These are phyloP conservation scores for Falco concolor DNA, from an alignment of 2,797 vertebrate genomes.

Conservation along the genomic window DNA sequence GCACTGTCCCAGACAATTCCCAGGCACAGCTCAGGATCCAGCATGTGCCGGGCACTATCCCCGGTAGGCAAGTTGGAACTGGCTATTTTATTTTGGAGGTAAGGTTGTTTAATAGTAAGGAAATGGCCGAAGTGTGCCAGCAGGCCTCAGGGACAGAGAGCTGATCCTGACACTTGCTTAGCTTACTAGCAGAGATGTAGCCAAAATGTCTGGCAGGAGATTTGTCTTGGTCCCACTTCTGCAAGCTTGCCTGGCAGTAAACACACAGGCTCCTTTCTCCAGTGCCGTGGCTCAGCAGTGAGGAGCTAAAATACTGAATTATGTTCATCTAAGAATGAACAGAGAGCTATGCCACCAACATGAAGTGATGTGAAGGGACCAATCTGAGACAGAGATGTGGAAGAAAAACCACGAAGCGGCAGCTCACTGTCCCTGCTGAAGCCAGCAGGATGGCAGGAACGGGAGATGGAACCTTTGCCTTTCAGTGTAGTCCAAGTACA, in stretches of 20 bases:
- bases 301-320: background rate
- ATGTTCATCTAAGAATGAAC: background rate
- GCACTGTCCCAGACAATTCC: background rate
- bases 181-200: background rate
- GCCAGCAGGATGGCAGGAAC: background rate
- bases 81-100: background rate
- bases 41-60: background rate
- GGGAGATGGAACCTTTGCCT: background rate
- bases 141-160: background rate
- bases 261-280: background rate
- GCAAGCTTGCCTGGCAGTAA: background rate
- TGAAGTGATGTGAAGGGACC: background rate
- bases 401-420: background rate
- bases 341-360: background rate
- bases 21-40: background rate
- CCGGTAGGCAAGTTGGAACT: background rate
- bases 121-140: background rate
- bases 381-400: background rate
- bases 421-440: background rate
- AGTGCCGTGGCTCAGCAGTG: background rate
- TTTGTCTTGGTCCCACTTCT: constrained; percentile 20
- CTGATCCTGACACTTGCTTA: background rate
- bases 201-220: background rate
- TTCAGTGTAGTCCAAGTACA: background rate
- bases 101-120: background rate